A percentile compares a stretch with the other conserved stretches of the same genome.
Evolutionary conservation across 1,140 invertebrate genomes (phyloP).

Genomic region (Belonocnema kinseyi): DNA sequence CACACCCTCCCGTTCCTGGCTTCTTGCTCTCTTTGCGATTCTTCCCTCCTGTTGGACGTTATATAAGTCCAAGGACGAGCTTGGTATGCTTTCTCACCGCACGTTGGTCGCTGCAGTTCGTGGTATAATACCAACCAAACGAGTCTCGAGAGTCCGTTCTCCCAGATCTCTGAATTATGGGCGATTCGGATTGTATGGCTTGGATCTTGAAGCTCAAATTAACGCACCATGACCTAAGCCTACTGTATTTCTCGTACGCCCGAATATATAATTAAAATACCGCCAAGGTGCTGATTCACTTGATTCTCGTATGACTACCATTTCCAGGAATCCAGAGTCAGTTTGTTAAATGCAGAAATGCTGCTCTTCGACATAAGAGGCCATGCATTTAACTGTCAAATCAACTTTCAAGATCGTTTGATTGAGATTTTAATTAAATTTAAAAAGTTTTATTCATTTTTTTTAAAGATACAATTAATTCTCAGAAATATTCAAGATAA

Average conservation of each 20-base stretch:
- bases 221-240: not conserved
- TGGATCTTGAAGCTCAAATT: not conserved
- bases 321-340: not conserved
- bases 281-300: not conserved
- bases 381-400: no score
- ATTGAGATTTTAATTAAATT: no score
- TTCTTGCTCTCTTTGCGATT: not conserved
- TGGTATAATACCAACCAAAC: constrained; percentile 18
- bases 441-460: no score
- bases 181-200: not conserved
- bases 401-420: no score
- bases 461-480: no score
- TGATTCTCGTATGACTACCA: not conserved
- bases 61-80: constrained; percentile 20
- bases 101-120: not conserved
- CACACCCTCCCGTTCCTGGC: not conserved
- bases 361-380: not conserved
- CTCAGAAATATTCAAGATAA: no score
- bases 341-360: not conserved
- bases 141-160: constrained; percentile 9
- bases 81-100: not conserved
- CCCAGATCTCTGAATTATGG: not conserved
- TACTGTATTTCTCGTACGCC: not conserved
- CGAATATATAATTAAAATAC: constrained; percentile 1
- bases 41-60: constrained; percentile 1